These are phyloP conservation scores for Antheraea yamamai DNA, from an alignment of 2,888 invertebrate genomes.

Conservation along the genomic window DNA sequence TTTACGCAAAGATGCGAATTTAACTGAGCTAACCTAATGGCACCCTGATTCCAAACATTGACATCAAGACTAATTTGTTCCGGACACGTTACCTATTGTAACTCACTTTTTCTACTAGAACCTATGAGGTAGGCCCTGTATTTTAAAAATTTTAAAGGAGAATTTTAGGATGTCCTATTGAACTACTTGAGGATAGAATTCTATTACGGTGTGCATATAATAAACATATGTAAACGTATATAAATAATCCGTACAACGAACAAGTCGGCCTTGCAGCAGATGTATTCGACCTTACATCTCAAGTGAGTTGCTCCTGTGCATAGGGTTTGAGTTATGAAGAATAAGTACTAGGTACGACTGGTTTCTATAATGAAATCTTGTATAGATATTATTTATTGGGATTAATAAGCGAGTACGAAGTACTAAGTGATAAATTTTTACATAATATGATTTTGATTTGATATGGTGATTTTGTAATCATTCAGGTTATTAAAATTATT, in stretches of 20 bases:
- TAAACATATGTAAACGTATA: slow-evolving; percentile 26
- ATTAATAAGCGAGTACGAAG: too few species aligned
- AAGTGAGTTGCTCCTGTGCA: slow-evolving; percentile 1
- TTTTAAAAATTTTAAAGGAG: too few species aligned
- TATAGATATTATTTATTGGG: too few species aligned
- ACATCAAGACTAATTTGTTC: too few species aligned
- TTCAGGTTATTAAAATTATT: too few species aligned
- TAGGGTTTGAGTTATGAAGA: background rate
- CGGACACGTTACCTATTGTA: too few species aligned
- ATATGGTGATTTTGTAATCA: too few species aligned
- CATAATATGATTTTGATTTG: too few species aligned
- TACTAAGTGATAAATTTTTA: too few species aligned
- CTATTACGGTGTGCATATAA: background rate
- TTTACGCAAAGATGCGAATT: too few species aligned
- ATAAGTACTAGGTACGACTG: background rate
- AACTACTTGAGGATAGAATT: background rate
- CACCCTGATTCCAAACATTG: too few species aligned
- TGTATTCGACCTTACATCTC: slow-evolving; percentile 36
- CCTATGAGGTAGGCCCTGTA: background rate
- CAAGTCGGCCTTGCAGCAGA: slow-evolving; percentile 56
- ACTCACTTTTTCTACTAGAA: background rate
- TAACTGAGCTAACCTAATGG: too few species aligned
- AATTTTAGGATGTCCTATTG: background rate
- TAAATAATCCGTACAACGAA: slow-evolving; percentile 38
- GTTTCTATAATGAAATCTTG: background rate